Evolutionary conservation across 2,113 vertebrate species (phyloP), one percentile per base, ranked within the genome.

Genomic region (Thunnus maccoyii): DNA sequence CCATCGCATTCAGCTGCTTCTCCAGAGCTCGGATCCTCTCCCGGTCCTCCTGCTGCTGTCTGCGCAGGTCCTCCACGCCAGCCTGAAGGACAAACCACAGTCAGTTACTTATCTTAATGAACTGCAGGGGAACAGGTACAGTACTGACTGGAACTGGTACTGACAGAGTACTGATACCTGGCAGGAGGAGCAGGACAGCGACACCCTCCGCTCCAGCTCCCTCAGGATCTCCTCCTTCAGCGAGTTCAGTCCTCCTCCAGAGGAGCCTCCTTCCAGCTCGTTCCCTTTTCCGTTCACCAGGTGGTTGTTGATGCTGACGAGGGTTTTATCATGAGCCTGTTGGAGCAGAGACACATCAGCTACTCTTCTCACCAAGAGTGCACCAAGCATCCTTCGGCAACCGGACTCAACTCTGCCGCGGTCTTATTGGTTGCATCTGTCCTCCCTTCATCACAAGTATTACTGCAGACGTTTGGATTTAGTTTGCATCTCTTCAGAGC

Each of bases 151-250:
- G 27, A 4, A 30, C 27, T 30, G 27, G 27, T 22, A 12, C 16
- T 41, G 27, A 7, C 16, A 6, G 13, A 36, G 25, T 3, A 70
- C 16, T 27, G n/a, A 12, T 91, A 94, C 93, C 90, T 96, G 91
- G 85, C 97, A 99, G 10, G 96, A 93, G 0, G 96, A 94, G 63
- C 98, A 99, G 9, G 96, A 94, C 55, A 97, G 92, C 4, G 95
- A 94, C 69, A 98, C 93, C 62, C 96, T 94, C 18, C 25, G 93
- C 86, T 99, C 97, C 88, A 98, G 70, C 76, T 97, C 96, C 2
- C 44, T 88, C 32, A 97, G 91, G n/a, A 95, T 93, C 71, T 96
- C 91, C 22, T 95, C 93, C 5, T 92, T 94, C 46, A 93, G 79
- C 0, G 80, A 74, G 75, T 80, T 86, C 0, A 84, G 76, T 10